Percentiles rank a stretch among this genome's conserved stretches.
phyloP scores from a whole-genome alignment of 1,140 invertebrate species.

The Penaeus japonicus region DNA sequence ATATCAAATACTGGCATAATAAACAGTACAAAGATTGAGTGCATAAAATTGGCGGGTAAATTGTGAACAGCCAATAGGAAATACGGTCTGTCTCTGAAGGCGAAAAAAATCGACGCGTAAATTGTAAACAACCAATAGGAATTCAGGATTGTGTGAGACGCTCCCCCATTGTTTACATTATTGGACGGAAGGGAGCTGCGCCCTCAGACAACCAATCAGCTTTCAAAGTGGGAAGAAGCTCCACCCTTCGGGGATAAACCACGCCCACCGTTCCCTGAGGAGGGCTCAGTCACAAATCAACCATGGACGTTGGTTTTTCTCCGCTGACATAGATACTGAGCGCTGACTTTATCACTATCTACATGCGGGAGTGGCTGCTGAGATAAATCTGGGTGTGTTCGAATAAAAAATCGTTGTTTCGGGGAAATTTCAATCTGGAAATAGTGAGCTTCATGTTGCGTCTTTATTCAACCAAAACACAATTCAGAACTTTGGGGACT shows the following conservation, averaged over 20 bases:
- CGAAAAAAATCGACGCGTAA: constrained; percentile 1
- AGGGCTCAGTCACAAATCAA: constrained; percentile 25
- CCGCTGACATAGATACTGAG: background rate
- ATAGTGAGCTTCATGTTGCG: no score
- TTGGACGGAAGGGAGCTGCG: constrained; percentile 2
- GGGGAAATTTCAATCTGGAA: no score
- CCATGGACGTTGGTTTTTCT: background rate
- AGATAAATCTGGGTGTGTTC: no score
- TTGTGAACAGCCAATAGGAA: constrained; percentile 11
- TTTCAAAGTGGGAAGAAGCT: background rate
- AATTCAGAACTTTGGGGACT: no score
- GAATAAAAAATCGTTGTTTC: no score
- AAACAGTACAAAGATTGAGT: constrained; percentile 27
- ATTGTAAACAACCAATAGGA: background rate
- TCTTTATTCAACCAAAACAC: no score
- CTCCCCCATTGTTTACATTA: constrained; percentile 18
- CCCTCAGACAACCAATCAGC: background rate
- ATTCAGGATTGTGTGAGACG: background rate
- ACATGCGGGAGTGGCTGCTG: no score
- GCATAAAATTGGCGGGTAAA: background rate
- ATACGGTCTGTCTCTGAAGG: background rate
- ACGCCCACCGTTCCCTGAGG: background rate
- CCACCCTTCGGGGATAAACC: background rate
- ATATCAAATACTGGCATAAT: background rate
- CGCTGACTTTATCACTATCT: no score